phyloP scores from a whole-genome alignment of 2,888 invertebrate genomes.

The Rhaphigaster nebulosa region DNA sequence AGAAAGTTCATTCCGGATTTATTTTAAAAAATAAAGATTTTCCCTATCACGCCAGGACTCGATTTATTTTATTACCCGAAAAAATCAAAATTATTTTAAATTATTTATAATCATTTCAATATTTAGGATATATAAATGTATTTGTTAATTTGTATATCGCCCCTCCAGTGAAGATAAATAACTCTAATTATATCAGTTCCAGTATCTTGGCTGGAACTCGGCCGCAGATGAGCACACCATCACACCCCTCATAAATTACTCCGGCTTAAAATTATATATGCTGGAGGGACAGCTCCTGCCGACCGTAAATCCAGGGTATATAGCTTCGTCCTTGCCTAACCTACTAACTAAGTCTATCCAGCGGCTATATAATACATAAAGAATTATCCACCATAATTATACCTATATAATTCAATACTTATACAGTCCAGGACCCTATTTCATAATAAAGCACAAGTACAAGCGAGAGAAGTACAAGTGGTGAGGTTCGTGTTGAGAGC shows the following conservation, averaged over 20 bases:
- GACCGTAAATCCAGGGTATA: background rate
- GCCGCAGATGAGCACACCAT: background rate
- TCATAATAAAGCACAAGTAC: too few relatives aligned
- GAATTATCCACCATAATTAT: background rate
- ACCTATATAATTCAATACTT: background rate
- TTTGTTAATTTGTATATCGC: background rate
- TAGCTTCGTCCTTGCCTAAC: background rate
- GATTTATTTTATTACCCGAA: too few relatives aligned
- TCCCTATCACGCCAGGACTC: too few relatives aligned
- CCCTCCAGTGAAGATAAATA: background rate
- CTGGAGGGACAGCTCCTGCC: background rate
- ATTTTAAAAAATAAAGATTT: too few relatives aligned
- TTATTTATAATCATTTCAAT: too few relatives aligned
- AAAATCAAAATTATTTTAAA: too few relatives aligned
- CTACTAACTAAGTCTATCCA: background rate
- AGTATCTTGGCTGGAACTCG: background rate
- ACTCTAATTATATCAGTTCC: background rate
- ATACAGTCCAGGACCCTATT: too few relatives aligned
- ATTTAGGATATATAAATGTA: background rate
- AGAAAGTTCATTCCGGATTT: too few relatives aligned
- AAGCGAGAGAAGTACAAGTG: too few relatives aligned
- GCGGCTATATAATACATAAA: background rate
- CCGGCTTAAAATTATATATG: slow-evolving; percentile 9
- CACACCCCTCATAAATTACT: background rate
- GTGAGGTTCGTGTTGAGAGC: too few relatives aligned